Base-by-base conservation (phyloP, 2,888 invertebrate species). In the Muscina levida region DNA sequence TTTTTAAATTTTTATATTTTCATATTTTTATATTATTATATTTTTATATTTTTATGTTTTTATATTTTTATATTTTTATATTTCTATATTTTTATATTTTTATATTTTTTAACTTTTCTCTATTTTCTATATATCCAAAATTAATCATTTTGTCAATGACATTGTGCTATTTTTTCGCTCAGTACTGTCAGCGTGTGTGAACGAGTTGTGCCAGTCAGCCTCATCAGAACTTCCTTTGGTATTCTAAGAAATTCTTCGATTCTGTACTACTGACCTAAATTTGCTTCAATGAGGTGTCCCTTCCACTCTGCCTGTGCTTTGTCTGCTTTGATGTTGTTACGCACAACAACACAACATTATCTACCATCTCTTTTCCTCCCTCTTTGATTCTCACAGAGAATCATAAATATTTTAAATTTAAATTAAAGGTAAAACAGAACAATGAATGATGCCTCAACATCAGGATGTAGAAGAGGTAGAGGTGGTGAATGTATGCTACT, bases 181-280 rank as follows among this genome's bases (percentile, higher is more conserved):
- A 51, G 2, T 17, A 48, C 17, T 48, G n/a, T 48, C 8, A 48
- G 15, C 6, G 48, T 48, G n/a, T 48, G 48, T 48, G 13, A 22
- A 5, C 4, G 4, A 8, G 51, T 51, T n/a, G n/a, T n/a, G n/a
- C n/a, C n/a, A n/a, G n/a, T n/a, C n/a, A n/a, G n/a, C n/a, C n/a
- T n/a, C n/a, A 17, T 42, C 59, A 37, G 11, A 39, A 62, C 62
- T 62, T 42, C 62, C 42, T 17, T 17, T 37, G 19, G 13, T 17
- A 42, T 62, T 15, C 39, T 17, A 24, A 44, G 56, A 68, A 68
- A 53, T 56, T 22, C n/a, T 22, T 22, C 42, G 22, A 56, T 42
- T 42, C 53, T 68, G 53, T 53, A 68, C 68, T 68, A 68, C 53
- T 68, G 68, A 56, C 68, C 53, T 15, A 68, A 53, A 53, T 68